Base-by-base conservation (phyloP, 2,113 vertebrate genomes). In the Trinectes maculatus region DNA sequence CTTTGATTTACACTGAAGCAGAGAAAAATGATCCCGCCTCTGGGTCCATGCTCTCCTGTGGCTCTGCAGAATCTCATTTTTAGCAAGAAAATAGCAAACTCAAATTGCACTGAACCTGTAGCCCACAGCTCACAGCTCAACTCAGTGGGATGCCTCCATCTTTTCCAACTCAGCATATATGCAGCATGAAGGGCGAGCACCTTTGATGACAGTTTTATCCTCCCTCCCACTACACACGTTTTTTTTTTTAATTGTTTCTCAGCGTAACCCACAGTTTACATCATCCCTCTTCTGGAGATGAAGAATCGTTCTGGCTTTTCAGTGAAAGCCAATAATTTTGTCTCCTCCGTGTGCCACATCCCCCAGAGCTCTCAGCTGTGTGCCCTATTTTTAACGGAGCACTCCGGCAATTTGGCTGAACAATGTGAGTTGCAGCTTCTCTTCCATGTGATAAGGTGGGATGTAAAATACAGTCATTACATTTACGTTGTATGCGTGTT, bases 321-420 rank as follows among this genome's bases (percentile, higher is more conserved):
- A 40, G 61, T 61, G 63, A 73, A 79, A 81, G 64, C 63, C 21
- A 29, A 7, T 39, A 10, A 68, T 79, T 60, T 63, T 29, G 46
- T 8, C 9, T 67, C 46, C 51, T 8, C 31, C 42, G n/a, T 47
- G 61, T 64, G 70, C 64, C 62, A 49, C 64, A 74, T 85, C 77
- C 78, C 74, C 82, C 73, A 57, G 84, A 84, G 87, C 80, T 75
- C 76, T 90, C 74, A 83, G 85, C 83, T 85, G 81, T 71, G 65
- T 51, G 71, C 54, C 67, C 84, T 90, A 89, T 88, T 89, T 91
- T 83, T 87, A 87, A 77, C 66, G 33, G 47, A 71, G 80, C 66
- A 66, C 87, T 83, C 80, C 59, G 70, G 62, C 80, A 85, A 71
- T 87, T 88, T 71, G 80, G 75, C 66, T 60, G 57, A 80, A 89